phyloP scores from a whole-genome alignment of 2,797 vertebrate species.

The Leuciscus waleckii region DNA sequence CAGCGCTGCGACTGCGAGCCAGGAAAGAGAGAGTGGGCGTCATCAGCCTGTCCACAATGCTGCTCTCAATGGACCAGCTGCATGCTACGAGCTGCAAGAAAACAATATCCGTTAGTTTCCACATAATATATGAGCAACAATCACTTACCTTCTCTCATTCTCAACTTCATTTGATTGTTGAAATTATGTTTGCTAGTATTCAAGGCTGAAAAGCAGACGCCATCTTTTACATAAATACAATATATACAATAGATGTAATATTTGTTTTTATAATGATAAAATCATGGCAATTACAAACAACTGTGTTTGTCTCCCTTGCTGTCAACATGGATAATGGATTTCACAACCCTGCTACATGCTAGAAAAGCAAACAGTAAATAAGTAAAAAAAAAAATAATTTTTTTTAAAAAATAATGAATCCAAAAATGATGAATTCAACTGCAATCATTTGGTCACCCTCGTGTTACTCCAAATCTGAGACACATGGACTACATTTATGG shows the following conservation, averaged over 20 bases:
- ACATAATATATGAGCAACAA: background rate
- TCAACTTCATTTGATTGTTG: background rate
- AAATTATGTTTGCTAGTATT: background rate
- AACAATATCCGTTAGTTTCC: background rate
- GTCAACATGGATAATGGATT: background rate
- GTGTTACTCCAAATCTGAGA: background rate
- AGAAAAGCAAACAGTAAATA: background rate
- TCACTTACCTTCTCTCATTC: background rate
- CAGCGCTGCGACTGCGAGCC: conserved; percentile 93
- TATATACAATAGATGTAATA: background rate
- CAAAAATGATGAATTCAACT: background rate
- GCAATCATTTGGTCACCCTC: too few relatives aligned
- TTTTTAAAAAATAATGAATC: background rate
- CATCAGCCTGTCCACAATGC: conserved; percentile 96
- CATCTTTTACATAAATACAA: background rate
- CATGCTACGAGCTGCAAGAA: conserved; percentile 83
- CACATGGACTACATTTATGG: too few relatives aligned
- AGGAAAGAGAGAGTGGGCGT: conserved; percentile 96
- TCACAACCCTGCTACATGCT: background rate
- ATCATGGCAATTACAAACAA: background rate
- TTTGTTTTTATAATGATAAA: background rate
- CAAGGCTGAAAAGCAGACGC: background rate
- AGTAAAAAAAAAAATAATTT: too few relatives aligned
- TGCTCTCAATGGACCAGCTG: conserved; percentile 95
- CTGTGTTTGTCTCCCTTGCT: background rate